These are phyloP conservation scores for Bothrops jararaca DNA, from an alignment of 2,113 vertebrate species.

Conservation along the genomic window DNA sequence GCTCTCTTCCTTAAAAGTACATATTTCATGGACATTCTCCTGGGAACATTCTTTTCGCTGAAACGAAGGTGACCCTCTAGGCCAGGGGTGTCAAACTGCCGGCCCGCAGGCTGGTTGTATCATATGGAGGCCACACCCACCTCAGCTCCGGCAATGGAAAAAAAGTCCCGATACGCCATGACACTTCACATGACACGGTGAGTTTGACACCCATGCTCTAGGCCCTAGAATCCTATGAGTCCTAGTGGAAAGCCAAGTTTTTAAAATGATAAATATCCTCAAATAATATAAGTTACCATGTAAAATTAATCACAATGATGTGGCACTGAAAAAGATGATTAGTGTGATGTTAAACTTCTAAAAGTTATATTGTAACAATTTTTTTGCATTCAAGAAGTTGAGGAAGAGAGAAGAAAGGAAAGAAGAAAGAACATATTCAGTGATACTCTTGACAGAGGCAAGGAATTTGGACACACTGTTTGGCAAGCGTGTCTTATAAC, in stretches of 20 bases:
- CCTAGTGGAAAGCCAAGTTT: slow-evolving; percentile 49
- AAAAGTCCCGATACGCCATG: no score
- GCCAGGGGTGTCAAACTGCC: background rate
- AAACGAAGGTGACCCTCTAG: slow-evolving; percentile 37
- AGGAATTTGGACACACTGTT: background rate
- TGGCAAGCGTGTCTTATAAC: background rate
- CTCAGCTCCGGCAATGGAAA: no score
- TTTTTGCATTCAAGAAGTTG: background rate
- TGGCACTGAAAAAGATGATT: slow-evolving; percentile 57
- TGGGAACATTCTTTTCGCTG: slow-evolving; percentile 60
- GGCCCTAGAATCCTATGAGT: slow-evolving; percentile 36
- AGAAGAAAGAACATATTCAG: background rate
- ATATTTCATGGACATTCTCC: slow-evolving; percentile 62
- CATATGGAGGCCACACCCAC: no score
- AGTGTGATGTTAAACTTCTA: slow-evolving; percentile 54
- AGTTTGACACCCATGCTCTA: background rate
- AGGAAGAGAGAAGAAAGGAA: no score
- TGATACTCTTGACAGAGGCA: background rate
- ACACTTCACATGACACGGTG: no score
- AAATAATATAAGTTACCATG: slow-evolving; percentile 37
- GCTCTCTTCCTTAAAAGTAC: slow-evolving; percentile 23
- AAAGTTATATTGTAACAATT: background rate
- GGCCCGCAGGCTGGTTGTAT: no score
- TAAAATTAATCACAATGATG: no score
- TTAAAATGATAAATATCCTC: slow-evolving; percentile 44